Conservation (phyloP, 2,113 vertebrate genomes). For the Chunga burmeisteri region DNA sequence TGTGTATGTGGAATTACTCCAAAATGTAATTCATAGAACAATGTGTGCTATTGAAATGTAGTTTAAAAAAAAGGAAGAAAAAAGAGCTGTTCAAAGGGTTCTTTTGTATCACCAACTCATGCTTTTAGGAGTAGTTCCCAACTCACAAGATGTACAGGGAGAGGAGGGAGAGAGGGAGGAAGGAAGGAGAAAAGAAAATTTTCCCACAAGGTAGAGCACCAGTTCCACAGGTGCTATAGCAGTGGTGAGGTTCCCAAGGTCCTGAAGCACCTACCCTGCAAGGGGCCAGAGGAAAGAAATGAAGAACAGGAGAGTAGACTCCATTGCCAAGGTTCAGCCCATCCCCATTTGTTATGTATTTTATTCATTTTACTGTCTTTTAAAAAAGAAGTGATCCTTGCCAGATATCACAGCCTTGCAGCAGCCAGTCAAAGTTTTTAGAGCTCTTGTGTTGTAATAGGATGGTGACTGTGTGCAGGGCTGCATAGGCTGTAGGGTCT, state of each 20-base stretch:
- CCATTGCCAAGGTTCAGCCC: not conserved
- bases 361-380: not conserved
- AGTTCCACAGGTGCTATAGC: not conserved
- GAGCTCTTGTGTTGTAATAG: not conserved
- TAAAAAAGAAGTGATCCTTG: not conserved
- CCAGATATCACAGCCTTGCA: not conserved
- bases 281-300: too few relatives aligned
- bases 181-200: not conserved
- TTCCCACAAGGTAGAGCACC: not conserved
- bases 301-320: not conserved
- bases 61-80: not conserved
- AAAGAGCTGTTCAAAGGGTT: not conserved
- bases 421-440: too few relatives aligned
- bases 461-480: not conserved
- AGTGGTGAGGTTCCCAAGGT: not conserved
- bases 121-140: not conserved
- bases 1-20: not conserved
- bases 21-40: not conserved
- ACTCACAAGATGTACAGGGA: not conserved
- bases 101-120: not conserved
- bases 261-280: not conserved
- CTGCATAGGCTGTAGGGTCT: not conserved
- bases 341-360: not conserved
- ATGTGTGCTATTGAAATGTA: not conserved
- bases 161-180: not conserved